Evolutionary conservation across 1,140 invertebrate species (phyloP).

Genomic region (Drosophila littoralis): DNA sequence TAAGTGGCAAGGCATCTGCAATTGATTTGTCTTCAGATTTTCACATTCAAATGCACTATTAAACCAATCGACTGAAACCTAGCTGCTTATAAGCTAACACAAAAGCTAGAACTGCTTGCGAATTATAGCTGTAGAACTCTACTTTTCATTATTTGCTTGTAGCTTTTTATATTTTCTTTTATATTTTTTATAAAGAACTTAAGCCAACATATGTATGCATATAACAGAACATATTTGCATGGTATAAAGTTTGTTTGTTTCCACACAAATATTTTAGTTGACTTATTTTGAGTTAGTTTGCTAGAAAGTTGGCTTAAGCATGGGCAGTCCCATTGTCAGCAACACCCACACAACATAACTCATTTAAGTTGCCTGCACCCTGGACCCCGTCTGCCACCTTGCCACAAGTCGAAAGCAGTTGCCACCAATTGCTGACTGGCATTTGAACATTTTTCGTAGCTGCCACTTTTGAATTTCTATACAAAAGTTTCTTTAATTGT

Average conservation of each 20-base stretch:
- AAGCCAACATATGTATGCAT: neutral
- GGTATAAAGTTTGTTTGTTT: conserved; percentile 9
- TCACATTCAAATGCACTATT: conserved; percentile 20
- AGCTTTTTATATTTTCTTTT: neutral
- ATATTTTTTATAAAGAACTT: conserved; percentile 5
- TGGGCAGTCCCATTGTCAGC: conserved; percentile 33
- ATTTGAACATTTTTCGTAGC: conserved; percentile 53
- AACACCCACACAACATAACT: conserved; percentile 45
- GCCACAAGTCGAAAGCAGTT: conserved; percentile 29
- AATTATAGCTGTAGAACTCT: conserved; percentile 1
- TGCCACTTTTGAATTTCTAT: conserved; percentile 58
- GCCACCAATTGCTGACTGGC: conserved; percentile 51
- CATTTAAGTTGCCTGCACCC: conserved; percentile 21
- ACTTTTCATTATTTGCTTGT: neutral
- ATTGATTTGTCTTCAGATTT: conserved; percentile 28
- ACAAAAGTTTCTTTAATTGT: conserved; percentile 53
- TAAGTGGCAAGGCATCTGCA: conserved; percentile 34
- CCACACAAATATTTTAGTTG: conserved; percentile 14
- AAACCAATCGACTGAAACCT: conserved; percentile 35
- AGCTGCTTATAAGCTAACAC: neutral
- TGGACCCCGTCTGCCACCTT: neutral
- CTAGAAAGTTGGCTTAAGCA: conserved; percentile 37
- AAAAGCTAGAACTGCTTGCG: conserved; percentile 1
- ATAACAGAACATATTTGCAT: neutral
- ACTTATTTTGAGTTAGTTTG: conserved; percentile 39